Conservation (phyloP, 2,888 invertebrate genomes). For the Penaeus monodon region DNA sequence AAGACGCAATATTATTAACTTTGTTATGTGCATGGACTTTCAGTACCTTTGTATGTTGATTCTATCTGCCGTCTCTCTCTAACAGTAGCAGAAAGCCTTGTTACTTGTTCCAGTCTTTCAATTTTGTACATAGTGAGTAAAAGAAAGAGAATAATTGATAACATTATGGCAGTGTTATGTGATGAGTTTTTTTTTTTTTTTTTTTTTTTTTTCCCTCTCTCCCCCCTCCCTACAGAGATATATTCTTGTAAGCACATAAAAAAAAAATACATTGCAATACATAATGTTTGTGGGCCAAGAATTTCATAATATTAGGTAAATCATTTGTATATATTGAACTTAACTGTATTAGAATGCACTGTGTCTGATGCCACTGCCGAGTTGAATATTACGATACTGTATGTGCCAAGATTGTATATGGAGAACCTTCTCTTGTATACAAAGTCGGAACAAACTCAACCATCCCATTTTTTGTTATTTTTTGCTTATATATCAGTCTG, state of each 20-base stretch:
- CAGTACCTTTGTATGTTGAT: background rate
- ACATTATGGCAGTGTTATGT: background rate
- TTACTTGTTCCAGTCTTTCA: constrained; percentile 16
- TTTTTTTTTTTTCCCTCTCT: background rate
- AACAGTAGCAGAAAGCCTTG: constrained; percentile 4
- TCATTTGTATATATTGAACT: constrained; percentile 16
- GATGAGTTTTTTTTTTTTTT: background rate
- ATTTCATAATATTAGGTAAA: background rate
- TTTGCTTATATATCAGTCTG: background rate
- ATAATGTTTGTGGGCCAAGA: constrained; percentile 20
- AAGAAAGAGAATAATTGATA: background rate
- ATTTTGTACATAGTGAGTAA: constrained; percentile 10
- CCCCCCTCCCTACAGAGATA: background rate
- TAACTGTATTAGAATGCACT: constrained; percentile 1
- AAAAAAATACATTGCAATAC: background rate
- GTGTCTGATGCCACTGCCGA: background rate
- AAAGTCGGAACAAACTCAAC: constrained; percentile 32
- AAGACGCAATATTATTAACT: too few species aligned
- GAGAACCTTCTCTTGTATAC: constrained; percentile 27
- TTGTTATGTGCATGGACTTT: background rate
- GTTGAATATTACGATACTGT: constrained; percentile 23
- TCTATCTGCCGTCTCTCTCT: background rate
- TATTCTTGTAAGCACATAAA: background rate
- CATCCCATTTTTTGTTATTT: background rate
- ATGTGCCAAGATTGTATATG: constrained; percentile 38